Evolutionary conservation across 2,888 invertebrate genomes (phyloP).

Genomic region (Sisyra nigra): DNA sequence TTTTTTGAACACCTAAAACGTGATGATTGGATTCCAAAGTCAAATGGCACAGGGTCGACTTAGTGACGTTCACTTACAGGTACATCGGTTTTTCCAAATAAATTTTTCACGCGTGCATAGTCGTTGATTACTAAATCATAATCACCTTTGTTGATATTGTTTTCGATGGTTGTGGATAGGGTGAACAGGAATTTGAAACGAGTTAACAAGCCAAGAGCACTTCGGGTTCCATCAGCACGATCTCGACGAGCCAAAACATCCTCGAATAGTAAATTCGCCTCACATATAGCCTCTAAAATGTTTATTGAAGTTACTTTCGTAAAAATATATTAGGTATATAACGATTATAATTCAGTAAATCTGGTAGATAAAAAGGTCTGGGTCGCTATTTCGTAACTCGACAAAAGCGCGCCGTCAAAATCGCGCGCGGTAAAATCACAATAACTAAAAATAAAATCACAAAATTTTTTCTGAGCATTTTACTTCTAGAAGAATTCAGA

Average conservation of each 20-base stretch:
- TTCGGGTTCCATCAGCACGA: slow-evolving; percentile 88
- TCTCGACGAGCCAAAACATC: slow-evolving; percentile 86
- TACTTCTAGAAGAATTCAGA: too few relatives aligned
- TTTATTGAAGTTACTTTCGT: too few relatives aligned
- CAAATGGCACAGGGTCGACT: too few relatives aligned
- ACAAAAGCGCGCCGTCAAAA: too few relatives aligned
- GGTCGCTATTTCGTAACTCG: too few relatives aligned
- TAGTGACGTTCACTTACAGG: slow-evolving; percentile 31
- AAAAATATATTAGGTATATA: too few relatives aligned
- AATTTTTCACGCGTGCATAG: slow-evolving; percentile 86
- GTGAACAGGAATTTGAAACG: slow-evolving; percentile 93
- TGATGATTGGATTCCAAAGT: too few relatives aligned
- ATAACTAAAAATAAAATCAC: too few relatives aligned
- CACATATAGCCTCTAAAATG: slow-evolving; percentile 64
- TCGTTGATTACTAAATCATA: slow-evolving; percentile 97
- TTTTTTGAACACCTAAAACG: slow-evolving; percentile 56
- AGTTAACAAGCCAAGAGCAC: slow-evolving; percentile 81
- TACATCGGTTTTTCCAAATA: slow-evolving; percentile 88
- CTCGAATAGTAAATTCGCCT: slow-evolving; percentile 85
- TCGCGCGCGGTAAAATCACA: too few relatives aligned
- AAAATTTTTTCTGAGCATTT: too few relatives aligned
- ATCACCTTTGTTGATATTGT: slow-evolving; percentile 84
- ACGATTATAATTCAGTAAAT: too few relatives aligned
- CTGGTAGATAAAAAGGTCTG: too few relatives aligned
- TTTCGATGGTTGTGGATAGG: slow-evolving; percentile 84